Conservation (phyloP, 2,113 vertebrate genomes). For the Motacilla alba region DNA sequence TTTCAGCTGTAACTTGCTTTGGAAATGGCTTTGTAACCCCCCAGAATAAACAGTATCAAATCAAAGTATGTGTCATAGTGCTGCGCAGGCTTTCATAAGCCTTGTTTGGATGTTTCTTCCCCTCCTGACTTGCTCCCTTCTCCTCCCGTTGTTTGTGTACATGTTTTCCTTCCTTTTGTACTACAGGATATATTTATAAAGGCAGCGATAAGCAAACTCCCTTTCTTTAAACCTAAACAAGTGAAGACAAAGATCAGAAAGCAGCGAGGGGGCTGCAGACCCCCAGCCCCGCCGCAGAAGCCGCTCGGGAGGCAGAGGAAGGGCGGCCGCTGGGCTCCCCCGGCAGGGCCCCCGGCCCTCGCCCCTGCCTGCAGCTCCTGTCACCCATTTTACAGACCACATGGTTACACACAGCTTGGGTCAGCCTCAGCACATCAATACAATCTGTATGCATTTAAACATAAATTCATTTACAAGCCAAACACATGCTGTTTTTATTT, state of each 20-base stretch:
- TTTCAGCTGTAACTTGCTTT: not conserved
- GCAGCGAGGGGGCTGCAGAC: not conserved
- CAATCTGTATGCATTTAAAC: not conserved
- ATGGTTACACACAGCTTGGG: not conserved
- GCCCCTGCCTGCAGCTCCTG: conserved; percentile 23
- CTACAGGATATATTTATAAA: conserved; percentile 35
- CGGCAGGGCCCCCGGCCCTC: conserved; percentile 59
- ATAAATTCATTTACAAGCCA: not conserved
- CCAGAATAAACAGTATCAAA: not conserved
- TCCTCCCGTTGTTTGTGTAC: conserved; percentile 27
- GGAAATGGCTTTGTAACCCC: not conserved
- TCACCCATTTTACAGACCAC: conserved; percentile 36
- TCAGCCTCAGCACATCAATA: not conserved
- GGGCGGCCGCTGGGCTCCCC: conserved; percentile 50
- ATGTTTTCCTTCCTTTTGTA: conserved; percentile 52
- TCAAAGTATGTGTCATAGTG: not conserved
- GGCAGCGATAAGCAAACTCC: conserved; percentile 37
- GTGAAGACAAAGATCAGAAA: not conserved
- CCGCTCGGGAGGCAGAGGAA: not conserved
- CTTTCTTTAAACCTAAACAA: conserved; percentile 39
- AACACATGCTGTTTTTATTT: not conserved
- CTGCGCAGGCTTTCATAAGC: not conserved
- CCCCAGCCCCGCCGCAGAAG: not conserved
- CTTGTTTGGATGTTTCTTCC: not conserved
- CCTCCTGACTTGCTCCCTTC: not conserved